Conservation (phyloP, 1,140 invertebrate genomes). For the Cheumatopsyche charites region DNA sequence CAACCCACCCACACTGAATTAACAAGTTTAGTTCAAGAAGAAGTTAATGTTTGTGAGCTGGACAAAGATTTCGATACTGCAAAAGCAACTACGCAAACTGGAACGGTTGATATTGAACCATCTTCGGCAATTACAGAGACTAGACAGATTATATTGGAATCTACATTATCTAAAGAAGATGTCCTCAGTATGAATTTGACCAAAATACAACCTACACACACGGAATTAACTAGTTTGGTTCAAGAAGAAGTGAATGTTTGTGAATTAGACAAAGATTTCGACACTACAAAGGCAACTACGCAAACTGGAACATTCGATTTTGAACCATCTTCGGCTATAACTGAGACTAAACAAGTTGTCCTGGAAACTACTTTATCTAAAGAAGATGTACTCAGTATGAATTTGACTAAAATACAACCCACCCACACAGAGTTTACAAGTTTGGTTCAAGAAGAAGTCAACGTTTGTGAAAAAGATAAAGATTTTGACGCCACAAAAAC, state of each 20-base stretch:
- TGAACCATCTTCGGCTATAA: conserved; percentile 34
- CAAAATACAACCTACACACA: conserved; percentile 12
- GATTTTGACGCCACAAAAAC: conserved; percentile 21
- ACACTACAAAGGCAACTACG: neutral
- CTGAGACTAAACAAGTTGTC: conserved; percentile 19
- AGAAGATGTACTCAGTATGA: neutral
- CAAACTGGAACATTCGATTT: conserved; percentile 23
- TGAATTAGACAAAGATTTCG: conserved; percentile 32
- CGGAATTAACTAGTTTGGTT: conserved; percentile 32
- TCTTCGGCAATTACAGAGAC: conserved; percentile 26
- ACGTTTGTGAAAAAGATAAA: conserved; percentile 11
- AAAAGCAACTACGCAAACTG: neutral
- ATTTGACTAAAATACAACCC: conserved; percentile 23
- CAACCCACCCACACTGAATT: conserved; percentile 35
- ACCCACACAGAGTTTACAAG: conserved; percentile 32
- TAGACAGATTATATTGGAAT: conserved; percentile 37
- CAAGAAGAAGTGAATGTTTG: conserved; percentile 40
- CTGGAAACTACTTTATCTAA: conserved; percentile 25
- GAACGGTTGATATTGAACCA: conserved; percentile 36
- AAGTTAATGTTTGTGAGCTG: conserved; percentile 10
- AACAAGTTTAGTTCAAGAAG: conserved; percentile 37
- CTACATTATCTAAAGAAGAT: conserved; percentile 10
- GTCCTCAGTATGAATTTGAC: conserved; percentile 7
- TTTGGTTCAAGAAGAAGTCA: conserved; percentile 39
- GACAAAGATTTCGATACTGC: conserved; percentile 31